A percentile compares a stretch with the other conserved stretches of the same genome.
phyloP scores from a whole-genome alignment of 2,797 vertebrate genomes.

The Microcaecilia unicolor region DNA sequence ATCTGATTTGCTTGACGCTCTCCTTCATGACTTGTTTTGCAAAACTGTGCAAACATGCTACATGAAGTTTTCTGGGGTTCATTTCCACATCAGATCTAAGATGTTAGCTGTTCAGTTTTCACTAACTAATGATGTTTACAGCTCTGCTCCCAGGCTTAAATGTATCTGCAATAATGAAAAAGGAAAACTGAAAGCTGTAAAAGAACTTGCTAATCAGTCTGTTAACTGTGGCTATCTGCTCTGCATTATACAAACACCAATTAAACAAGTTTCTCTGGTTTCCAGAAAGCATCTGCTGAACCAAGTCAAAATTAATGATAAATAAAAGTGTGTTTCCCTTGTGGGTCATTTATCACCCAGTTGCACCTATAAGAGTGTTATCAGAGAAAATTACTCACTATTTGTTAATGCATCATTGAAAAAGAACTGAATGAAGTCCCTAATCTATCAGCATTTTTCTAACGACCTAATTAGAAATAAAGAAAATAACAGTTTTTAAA shows the following conservation, averaged over 20 bases:
- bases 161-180: slow-evolving; percentile 28
- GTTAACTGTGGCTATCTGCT: slow-evolving; percentile 44
- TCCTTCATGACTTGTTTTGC: too few species aligned
- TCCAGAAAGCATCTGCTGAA: slow-evolving; percentile 50
- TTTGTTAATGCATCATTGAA: slow-evolving; percentile 12
- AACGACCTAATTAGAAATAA: slow-evolving; percentile 6
- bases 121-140: slow-evolving; percentile 14
- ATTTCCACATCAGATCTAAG: too few species aligned
- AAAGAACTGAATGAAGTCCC: slow-evolving; percentile 2
- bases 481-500: too few species aligned
- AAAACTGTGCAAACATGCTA: too few species aligned
- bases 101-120: slow-evolving; percentile 2
- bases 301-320: slow-evolving; percentile 45
- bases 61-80: too few species aligned
- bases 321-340: slow-evolving; percentile 34
- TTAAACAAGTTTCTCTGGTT: slow-evolving; percentile 42
- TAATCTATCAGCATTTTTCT: slow-evolving; percentile 11
- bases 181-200: slow-evolving; percentile 45
- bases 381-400: slow-evolving; percentile 20
- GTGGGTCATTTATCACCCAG: slow-evolving; percentile 29
- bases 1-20: too few species aligned
- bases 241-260: slow-evolving; percentile 43
- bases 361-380: slow-evolving; percentile 18
- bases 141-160: slow-evolving; percentile 9
- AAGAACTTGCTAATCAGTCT: slow-evolving; percentile 44